Percentiles rank a stretch among this genome's conserved stretches.
These are phyloP conservation scores for Gasterosteus aculeatus DNA, from an alignment of 2,113 vertebrate genomes.

Conservation along the genomic window DNA sequence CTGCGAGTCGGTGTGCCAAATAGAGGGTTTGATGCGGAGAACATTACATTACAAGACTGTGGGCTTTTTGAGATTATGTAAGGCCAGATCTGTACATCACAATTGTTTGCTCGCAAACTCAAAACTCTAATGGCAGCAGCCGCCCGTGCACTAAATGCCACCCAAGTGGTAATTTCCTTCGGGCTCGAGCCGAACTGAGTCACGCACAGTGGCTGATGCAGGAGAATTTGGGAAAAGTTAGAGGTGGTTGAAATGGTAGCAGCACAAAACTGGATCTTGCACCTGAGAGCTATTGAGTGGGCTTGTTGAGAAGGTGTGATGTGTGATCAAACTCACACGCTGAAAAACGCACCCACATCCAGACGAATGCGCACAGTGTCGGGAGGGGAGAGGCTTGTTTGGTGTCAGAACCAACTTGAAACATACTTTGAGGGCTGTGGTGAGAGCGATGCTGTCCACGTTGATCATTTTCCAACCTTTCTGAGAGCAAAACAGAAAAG, in stretches of 20 bases:
- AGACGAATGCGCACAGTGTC: background rate
- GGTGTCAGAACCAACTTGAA: background rate
- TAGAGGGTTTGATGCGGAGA: constrained; percentile 25
- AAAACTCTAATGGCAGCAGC: constrained; percentile 50
- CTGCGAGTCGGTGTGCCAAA: constrained; percentile 22
- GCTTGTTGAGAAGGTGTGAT: constrained; percentile 13
- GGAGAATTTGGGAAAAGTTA: constrained; percentile 17
- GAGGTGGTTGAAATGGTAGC: constrained; percentile 22
- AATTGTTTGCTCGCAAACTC: constrained; percentile 19
- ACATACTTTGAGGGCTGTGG: background rate
- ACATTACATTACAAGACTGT: background rate
- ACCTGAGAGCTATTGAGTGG: background rate
- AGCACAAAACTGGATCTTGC: constrained; percentile 4
- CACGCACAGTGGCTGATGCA: constrained; percentile 31
- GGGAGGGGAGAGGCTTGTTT: background rate
- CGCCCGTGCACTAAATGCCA: constrained; percentile 43
- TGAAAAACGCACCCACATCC: background rate
- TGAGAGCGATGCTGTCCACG: background rate
- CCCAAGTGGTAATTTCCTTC: constrained; percentile 51
- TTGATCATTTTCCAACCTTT: background rate
- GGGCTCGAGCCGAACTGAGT: constrained; percentile 52
- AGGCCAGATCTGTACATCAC: constrained; percentile 38
- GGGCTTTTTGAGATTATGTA: constrained; percentile 14
- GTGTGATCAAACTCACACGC: constrained; percentile 11
- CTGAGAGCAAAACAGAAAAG: background rate